Evolutionary conservation across 2,888 invertebrate genomes (phyloP).

Genomic region (Cordilura impudica): DNA sequence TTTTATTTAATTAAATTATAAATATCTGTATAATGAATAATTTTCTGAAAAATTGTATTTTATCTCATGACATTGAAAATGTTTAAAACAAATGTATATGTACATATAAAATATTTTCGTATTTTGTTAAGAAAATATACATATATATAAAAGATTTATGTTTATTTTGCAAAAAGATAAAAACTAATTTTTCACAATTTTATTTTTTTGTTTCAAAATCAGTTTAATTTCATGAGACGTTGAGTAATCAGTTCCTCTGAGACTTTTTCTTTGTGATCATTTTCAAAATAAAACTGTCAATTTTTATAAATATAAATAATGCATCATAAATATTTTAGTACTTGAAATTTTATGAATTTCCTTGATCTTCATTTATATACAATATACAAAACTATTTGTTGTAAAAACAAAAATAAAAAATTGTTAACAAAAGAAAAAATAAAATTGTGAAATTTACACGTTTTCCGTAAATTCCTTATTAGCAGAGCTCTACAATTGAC

Average conservation of each 20-base stretch:
- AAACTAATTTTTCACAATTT: conserved; percentile 34
- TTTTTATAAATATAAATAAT: conserved; percentile 7
- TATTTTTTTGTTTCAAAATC: not conserved
- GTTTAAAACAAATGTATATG: conserved; percentile 10
- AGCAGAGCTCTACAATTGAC: not conserved
- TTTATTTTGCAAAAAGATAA: conserved; percentile 36
- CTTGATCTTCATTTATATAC: conserved; percentile 33
- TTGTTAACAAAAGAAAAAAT: not conserved
- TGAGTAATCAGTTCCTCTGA: conserved; percentile 24
- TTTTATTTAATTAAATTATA: not conserved
- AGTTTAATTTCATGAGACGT: not conserved
- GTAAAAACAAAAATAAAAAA: not conserved
- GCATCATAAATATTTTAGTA: not conserved
- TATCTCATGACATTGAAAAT: conserved; percentile 55
- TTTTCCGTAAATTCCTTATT: not conserved
- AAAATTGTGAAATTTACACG: not conserved
- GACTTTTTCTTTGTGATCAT: conserved; percentile 7
- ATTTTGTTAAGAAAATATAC: conserved; percentile 8
- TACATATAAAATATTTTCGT: conserved; percentile 35
- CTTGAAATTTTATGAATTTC: not conserved
- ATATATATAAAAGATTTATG: conserved; percentile 51
- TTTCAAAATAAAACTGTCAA: conserved; percentile 29
- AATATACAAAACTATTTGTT: not conserved
- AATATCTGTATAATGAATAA: conserved; percentile 9
- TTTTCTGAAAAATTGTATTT: not conserved